phyloP scores from a whole-genome alignment of 2,113 vertebrate genomes.

The Dasyornis broadbenti region DNA sequence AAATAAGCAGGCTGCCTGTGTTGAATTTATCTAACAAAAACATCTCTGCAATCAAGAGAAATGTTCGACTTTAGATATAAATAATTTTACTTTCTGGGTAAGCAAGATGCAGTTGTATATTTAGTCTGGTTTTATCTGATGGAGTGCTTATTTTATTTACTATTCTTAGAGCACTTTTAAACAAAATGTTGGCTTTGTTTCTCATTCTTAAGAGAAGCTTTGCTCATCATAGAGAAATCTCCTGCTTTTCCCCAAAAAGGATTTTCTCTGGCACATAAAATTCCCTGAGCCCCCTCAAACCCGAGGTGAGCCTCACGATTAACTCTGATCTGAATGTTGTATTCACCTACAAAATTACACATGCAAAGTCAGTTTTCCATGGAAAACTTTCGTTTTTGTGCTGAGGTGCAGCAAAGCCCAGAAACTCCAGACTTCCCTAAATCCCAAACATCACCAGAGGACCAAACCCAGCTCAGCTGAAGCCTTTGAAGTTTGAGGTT shows the following conservation, averaged over 20 bases:
- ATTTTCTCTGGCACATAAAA: not conserved
- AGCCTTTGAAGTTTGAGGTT: not conserved
- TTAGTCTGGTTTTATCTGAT: constrained; percentile 14
- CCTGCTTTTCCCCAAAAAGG: not conserved
- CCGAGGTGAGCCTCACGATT: not conserved
- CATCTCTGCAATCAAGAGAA: not conserved
- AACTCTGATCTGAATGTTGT: not conserved
- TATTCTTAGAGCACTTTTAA: not conserved
- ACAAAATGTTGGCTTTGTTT: constrained; percentile 11
- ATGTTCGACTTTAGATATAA: not conserved
- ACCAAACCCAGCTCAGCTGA: not conserved
- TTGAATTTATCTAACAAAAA: constrained; percentile 11
- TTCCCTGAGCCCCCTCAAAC: not conserved
- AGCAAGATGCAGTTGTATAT: not conserved
- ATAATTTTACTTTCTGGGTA: not conserved
- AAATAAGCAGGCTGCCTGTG: not conserved
- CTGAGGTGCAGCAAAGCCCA: not conserved
- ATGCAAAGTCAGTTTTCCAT: not conserved
- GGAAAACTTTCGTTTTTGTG: not conserved
- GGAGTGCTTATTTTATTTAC: constrained; percentile 21
- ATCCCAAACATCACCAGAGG: not conserved
- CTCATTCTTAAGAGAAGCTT: not conserved
- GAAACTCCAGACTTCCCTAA: not conserved
- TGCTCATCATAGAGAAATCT: not conserved
- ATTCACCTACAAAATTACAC: not conserved